A percentile compares a stretch with the other conserved stretches of the same genome.
Conservation (phyloP, 2,888 invertebrate genomes). For the Crepidodera aurea region DNA sequence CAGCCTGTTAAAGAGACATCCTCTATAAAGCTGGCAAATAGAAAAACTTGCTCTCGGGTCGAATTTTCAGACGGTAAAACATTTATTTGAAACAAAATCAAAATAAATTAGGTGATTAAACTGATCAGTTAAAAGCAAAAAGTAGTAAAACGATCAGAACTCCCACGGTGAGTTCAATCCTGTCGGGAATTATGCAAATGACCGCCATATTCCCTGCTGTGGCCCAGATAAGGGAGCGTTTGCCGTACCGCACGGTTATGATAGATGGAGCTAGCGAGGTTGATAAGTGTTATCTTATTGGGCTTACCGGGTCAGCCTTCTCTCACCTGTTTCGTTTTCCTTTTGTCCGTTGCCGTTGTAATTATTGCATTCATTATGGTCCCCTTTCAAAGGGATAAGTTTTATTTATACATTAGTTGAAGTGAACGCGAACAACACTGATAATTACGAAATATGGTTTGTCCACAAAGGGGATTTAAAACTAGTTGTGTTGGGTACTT, state of each 20-base stretch:
- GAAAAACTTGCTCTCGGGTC: too few species aligned
- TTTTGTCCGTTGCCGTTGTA: slow-evolving; percentile 12
- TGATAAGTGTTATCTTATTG: slow-evolving; percentile 32
- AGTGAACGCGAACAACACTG: background rate
- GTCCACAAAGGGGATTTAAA: background rate
- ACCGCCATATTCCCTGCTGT: slow-evolving; percentile 14
- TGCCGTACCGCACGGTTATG: slow-evolving; percentile 18
- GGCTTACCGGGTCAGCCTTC: slow-evolving; percentile 25
- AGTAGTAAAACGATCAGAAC: background rate
- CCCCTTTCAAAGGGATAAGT: slow-evolving; percentile 8
- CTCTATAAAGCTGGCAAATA: too few species aligned
- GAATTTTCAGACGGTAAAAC: too few species aligned
- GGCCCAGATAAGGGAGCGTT: slow-evolving; percentile 26
- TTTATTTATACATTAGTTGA: slow-evolving; percentile 2
- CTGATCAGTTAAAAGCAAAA: slow-evolving; percentile 6
- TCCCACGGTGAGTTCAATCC: slow-evolving; percentile 15
- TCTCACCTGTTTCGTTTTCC: slow-evolving; percentile 32
- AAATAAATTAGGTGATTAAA: slow-evolving; percentile 7
- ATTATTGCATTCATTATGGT: slow-evolving; percentile 30
- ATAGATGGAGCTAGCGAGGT: slow-evolving; percentile 29
- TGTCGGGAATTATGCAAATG: slow-evolving; percentile 27
- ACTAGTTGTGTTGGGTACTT: background rate
- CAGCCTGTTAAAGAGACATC: too few species aligned
- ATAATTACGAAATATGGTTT: background rate
- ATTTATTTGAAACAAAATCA: slow-evolving; percentile 2